Conservation (phyloP, 2,888 invertebrate genomes). For the Gandaritis pyraliata region DNA sequence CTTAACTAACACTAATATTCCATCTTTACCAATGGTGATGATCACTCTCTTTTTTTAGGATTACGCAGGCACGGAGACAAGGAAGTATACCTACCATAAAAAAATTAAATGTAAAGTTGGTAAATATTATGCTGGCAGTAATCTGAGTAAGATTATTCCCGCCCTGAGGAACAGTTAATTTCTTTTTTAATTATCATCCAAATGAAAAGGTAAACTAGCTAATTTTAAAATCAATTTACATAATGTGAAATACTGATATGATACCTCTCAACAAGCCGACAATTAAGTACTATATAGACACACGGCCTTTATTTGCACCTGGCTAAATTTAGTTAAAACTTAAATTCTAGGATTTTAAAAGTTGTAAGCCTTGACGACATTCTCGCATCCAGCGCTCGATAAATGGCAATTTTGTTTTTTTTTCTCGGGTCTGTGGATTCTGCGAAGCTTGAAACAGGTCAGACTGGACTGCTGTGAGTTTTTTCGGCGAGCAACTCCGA, state of each 20-base stretch:
- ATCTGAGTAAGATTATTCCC: no score
- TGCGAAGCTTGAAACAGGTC: conserved; percentile 79
- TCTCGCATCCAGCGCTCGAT: conserved; percentile 57
- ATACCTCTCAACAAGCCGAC: conserved; percentile 5
- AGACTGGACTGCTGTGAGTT: conserved; percentile 66
- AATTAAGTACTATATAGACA: conserved; percentile 1
- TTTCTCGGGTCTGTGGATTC: conserved; percentile 61
- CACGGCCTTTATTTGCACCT: conserved; percentile 13
- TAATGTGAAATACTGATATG: conserved; percentile 5
- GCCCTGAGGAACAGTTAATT: no score
- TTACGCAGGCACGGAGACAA: no score
- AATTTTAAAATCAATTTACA: not conserved
- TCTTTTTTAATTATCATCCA: no score
- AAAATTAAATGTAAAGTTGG: no score
- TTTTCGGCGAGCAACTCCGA: conserved; percentile 69
- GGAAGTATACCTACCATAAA: no score
- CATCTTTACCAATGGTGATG: no score
- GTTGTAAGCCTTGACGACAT: conserved; percentile 79
- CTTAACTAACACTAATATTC: no score
- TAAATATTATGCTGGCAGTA: no score
- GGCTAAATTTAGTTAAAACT: conserved; percentile 19
- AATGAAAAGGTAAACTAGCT: not conserved
- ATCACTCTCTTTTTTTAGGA: no score
- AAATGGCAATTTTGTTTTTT: conserved; percentile 77
- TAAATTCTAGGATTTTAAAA: conserved; percentile 53